phyloP scores from a whole-genome alignment of 2,113 vertebrate species.

The Oophaga pumilio region DNA sequence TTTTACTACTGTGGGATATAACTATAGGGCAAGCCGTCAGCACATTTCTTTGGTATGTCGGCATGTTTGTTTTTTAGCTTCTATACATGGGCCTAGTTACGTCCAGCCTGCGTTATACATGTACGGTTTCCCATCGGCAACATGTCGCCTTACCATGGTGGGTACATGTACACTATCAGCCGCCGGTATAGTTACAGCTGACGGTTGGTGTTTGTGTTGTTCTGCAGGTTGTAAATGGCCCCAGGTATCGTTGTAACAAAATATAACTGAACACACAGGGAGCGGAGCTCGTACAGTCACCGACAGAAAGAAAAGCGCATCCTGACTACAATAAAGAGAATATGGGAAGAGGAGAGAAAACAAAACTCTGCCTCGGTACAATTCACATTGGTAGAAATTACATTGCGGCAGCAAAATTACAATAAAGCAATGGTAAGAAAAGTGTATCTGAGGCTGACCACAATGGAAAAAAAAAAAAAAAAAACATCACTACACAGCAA shows the following conservation, averaged over 20 bases:
- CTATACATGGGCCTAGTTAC: no score
- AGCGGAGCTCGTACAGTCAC: not conserved
- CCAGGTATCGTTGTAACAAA: not conserved
- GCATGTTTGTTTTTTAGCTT: no score
- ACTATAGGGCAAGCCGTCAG: no score
- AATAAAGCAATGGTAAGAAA: not conserved
- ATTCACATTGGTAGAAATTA: conserved; percentile 15
- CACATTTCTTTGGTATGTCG: no score
- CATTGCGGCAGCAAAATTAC: not conserved
- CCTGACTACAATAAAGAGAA: not conserved
- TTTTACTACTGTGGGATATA: no score
- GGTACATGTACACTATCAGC: not conserved
- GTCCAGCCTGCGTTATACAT: no score
- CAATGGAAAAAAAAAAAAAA: not conserved
- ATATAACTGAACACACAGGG: not conserved
- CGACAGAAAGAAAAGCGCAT: not conserved
- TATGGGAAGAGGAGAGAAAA: not conserved
- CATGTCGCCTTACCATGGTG: no score
- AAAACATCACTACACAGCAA: conserved; percentile 9
- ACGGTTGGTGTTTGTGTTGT: not conserved
- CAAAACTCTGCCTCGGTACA: not conserved
- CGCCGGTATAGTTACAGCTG: not conserved
- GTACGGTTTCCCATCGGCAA: no score
- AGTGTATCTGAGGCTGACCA: not conserved
- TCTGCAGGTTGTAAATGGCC: not conserved